Evolutionary conservation across 92 coral and sea anemone species (phyloP).

Genomic region (Desmophyllum pertusum): DNA sequence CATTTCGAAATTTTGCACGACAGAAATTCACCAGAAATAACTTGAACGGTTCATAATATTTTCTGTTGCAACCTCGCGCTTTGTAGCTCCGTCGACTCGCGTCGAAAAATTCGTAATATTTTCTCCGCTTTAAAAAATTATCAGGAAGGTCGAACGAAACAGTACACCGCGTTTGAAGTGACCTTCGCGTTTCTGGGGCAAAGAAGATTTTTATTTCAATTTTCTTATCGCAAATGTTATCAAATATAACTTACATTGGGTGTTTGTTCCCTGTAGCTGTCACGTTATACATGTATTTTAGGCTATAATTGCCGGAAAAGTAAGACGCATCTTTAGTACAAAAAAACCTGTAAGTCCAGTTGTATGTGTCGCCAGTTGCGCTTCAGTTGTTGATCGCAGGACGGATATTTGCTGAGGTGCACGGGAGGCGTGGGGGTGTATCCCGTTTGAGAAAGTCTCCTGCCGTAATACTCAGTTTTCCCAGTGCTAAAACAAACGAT

Average conservation of each 20-base stretch:
- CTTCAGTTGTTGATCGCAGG: neutral
- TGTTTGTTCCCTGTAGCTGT: neutral
- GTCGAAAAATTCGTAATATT: neutral
- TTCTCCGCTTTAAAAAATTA: neutral
- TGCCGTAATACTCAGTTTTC: too few relatives aligned
- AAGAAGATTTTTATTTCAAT: neutral
- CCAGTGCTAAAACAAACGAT: neutral
- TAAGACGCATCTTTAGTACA: neutral
- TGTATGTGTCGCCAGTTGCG: neutral
- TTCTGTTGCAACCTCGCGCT: neutral
- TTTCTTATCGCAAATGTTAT: neutral
- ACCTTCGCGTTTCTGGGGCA: neutral
- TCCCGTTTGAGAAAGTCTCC: neutral
- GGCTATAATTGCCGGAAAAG: neutral
- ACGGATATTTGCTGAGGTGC: neutral
- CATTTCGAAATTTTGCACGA: neutral
- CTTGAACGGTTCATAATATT: neutral
- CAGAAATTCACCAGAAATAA: neutral
- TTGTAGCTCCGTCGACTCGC: neutral
- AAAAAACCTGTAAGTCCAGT: neutral
- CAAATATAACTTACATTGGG: neutral
- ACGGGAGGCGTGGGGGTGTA: slow-evolving; percentile 8
- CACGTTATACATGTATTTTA: neutral
- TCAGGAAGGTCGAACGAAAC: neutral
- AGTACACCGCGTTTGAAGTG: neutral